These are phyloP conservation scores for Cairina moschata DNA, from an alignment of 2,113 vertebrate species.

Conservation along the genomic window DNA sequence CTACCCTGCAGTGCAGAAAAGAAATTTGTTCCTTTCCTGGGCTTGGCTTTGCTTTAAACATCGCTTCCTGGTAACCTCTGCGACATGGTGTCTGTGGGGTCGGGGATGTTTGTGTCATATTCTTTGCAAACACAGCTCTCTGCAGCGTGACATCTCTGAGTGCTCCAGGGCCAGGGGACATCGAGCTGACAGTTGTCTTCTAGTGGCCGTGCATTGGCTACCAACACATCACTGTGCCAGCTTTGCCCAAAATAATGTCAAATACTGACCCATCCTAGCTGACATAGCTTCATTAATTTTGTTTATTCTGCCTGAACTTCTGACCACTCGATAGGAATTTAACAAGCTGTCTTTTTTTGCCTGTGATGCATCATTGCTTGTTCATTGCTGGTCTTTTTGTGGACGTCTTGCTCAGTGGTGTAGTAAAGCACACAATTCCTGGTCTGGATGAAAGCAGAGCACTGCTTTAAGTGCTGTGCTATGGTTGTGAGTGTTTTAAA, in stretches of 20 bases:
- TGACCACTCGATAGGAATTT: neutral
- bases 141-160: accelerated
- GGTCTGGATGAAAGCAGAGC: neutral
- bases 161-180: accelerated
- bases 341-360: neutral
- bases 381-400: neutral
- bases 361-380: neutral
- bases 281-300: neutral
- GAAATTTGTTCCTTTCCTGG: neutral
- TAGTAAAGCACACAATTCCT: neutral
- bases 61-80: neutral
- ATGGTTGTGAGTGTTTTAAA: neutral
- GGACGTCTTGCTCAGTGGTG: neutral
- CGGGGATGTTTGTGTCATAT: neutral
- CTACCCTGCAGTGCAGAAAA: neutral
- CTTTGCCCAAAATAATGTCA: neutral
- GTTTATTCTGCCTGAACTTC: neutral
- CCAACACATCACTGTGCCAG: neutral
- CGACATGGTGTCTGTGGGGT: neutral
- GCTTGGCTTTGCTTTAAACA: neutral
- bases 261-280: neutral
- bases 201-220: neutral
- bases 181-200: neutral
- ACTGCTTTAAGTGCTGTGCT: neutral
- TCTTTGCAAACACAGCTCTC: neutral